Conservation (phyloP, 1,140 invertebrate genomes). For the Amyelois transitella region DNA sequence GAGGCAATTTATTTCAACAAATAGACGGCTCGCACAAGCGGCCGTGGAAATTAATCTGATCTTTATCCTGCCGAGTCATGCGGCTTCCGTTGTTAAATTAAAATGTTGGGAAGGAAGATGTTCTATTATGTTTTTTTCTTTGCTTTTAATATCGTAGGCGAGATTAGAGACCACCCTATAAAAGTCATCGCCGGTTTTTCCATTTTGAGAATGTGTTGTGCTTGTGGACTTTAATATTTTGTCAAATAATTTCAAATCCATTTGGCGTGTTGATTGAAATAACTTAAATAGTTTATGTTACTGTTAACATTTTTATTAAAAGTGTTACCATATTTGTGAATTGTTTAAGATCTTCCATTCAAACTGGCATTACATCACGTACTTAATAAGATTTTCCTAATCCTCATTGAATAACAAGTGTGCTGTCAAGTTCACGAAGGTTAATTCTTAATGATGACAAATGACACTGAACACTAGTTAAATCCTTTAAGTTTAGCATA, state of each 20-base stretch:
- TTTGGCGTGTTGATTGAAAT: too few relatives aligned
- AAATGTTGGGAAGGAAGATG: conserved; percentile 46
- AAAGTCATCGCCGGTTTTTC: background rate
- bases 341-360: too few relatives aligned
- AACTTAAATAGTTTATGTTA: background rate
- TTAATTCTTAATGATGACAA: conserved; percentile 45
- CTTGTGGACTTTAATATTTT: too few relatives aligned
- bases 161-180: background rate
- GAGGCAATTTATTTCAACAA: conserved; percentile 47
- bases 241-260: too few relatives aligned
- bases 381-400: conserved; percentile 20
- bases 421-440: conserved; percentile 18
- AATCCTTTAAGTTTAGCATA: conserved; percentile 28
- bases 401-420: conserved; percentile 22
- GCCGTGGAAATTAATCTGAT: conserved; percentile 57
- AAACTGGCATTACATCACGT: conserved; percentile 7
- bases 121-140: conserved; percentile 23
- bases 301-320: background rate
- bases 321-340: background rate
- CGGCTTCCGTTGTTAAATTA: conserved; percentile 64
- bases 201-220: background rate
- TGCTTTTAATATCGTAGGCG: background rate
- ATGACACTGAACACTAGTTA: conserved; percentile 27
- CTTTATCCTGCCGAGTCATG: conserved; percentile 58
- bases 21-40: conserved; percentile 21